Conservation (phyloP, 2,797 vertebrate species). For the Carapus acus region DNA sequence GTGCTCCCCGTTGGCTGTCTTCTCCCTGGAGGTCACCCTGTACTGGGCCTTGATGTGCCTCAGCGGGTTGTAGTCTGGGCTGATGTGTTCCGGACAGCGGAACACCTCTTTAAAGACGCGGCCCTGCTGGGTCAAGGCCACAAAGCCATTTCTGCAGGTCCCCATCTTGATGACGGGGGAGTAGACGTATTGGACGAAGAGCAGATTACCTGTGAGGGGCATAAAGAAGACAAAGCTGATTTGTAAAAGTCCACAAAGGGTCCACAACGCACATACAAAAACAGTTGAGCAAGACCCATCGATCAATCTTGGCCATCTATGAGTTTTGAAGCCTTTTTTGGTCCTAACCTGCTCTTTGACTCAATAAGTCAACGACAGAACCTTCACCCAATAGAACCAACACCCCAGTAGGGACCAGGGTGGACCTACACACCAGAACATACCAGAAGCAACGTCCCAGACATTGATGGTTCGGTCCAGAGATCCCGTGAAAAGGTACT, state of each 20-base stretch:
- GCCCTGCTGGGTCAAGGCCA: constrained; percentile 67
- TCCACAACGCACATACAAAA: too few relatives aligned
- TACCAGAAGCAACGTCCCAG: constrained; percentile 72
- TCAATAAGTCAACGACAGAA: too few relatives aligned
- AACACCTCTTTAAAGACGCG: constrained; percentile 69
- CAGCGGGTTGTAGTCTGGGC: constrained; percentile 64
- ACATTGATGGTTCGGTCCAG: constrained; percentile 75
- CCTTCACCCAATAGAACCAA: too few relatives aligned
- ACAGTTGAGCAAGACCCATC: too few relatives aligned
- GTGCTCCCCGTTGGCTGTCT: background rate
- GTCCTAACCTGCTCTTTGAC: too few relatives aligned
- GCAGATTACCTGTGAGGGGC: constrained; percentile 64
- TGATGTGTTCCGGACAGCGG: constrained; percentile 55
- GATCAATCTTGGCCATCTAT: too few relatives aligned
- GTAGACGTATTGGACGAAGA: constrained; percentile 72
- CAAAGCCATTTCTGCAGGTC: constrained; percentile 69
- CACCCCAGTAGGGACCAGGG: too few relatives aligned
- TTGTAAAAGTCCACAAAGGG: too few relatives aligned
- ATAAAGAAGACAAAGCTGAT: too few relatives aligned
- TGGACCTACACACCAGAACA: background rate
- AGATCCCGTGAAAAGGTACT: constrained; percentile 69
- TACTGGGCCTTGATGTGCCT: constrained; percentile 64
- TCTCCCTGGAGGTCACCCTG: constrained; percentile 66
- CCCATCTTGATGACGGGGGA: constrained; percentile 65
- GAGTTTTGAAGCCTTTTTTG: too few relatives aligned